Base-by-base conservation (phyloP, 2,797 vertebrate genomes). In the Dendrocincla fuliginosa region DNA sequence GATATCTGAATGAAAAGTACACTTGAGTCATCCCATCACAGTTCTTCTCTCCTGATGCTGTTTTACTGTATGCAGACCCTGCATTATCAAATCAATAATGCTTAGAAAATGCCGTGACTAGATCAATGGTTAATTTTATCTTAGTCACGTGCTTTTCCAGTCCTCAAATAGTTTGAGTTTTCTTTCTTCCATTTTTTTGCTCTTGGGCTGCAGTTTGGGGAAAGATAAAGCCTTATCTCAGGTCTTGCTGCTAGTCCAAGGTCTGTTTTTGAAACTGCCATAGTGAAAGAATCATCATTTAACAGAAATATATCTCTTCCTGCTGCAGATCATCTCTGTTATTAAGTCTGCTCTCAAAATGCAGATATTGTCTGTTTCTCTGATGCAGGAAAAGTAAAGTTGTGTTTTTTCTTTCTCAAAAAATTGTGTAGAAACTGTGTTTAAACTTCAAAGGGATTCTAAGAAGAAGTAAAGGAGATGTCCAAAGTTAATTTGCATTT, bases 81-180 rank as follows among this genome's bases (percentile, higher is more conserved):
- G 46, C 56, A 15, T 50, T 47, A 65, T 89, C 69, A 87, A 94
- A 91, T 94, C 77, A 93, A 52, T 87, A 95, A 86, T 23, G 81
- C 41, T 89, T 94, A 95, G 60, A 84, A 95, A 57, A n/a, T 50
- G 23, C 68, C 80, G 49, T 65, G 41, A 71, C 33, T 67, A 69
- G n/a, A 64, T 95, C 83, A 88, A 23, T 89, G 32, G 61, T 88
- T 94, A 76, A 67, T 89, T 88, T 93, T 91, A 44, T 93, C 32
- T 71, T 78, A 55, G 23, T 24, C 56, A 80, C 22, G 55, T 53
- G 71, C 81, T 84, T 78, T 74, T 59, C 56, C 56, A 50, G 30
- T 55, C 16, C 39, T 90, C 57, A 61, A 25, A 84, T 32, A 22
- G 13, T 82, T 47, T 69, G 14, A 16, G 1, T 18, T 70, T 53